Conservation (phyloP, 1,140 invertebrate species). For the Caerostris darwini region DNA sequence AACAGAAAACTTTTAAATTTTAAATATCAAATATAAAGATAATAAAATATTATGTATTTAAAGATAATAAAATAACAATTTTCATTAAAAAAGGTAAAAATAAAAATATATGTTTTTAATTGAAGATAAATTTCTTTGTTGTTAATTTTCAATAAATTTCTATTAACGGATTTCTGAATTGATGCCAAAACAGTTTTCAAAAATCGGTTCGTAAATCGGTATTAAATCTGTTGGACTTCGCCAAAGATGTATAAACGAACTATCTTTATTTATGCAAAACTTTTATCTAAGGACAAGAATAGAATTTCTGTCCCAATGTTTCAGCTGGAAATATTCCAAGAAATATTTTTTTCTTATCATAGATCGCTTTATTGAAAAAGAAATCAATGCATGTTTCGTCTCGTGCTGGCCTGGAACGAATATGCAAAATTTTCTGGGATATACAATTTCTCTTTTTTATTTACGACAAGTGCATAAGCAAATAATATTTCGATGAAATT, state of each 20-base stretch:
- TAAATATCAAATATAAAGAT: too few relatives aligned
- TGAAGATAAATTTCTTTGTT: too few relatives aligned
- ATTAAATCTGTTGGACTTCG: background rate
- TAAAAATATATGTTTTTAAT: too few relatives aligned
- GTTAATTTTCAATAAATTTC: too few relatives aligned
- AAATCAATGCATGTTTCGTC: background rate
- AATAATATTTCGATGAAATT: constrained; percentile 41
- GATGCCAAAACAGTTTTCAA: too few relatives aligned
- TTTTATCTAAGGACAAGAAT: background rate
- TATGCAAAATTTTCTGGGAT: constrained; percentile 6
- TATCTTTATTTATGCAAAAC: constrained; percentile 8
- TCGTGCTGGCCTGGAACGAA: background rate
- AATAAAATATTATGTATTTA: too few relatives aligned
- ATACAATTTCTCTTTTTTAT: background rate
- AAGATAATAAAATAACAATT: too few relatives aligned
- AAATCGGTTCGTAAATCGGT: too few relatives aligned
- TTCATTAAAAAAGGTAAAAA: too few relatives aligned
- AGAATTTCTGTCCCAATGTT: background rate
- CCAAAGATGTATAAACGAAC: background rate
- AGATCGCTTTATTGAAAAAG: constrained; percentile 8
- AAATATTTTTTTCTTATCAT: background rate
- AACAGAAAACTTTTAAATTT: too few relatives aligned
- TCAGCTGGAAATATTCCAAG: constrained; percentile 1
- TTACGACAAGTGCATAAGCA: constrained; percentile 7
- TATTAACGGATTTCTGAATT: too few relatives aligned